Evolutionary conservation across 2,113 vertebrate species (phyloP).

Genomic region (Syngnathoides biaculeatus): DNA sequence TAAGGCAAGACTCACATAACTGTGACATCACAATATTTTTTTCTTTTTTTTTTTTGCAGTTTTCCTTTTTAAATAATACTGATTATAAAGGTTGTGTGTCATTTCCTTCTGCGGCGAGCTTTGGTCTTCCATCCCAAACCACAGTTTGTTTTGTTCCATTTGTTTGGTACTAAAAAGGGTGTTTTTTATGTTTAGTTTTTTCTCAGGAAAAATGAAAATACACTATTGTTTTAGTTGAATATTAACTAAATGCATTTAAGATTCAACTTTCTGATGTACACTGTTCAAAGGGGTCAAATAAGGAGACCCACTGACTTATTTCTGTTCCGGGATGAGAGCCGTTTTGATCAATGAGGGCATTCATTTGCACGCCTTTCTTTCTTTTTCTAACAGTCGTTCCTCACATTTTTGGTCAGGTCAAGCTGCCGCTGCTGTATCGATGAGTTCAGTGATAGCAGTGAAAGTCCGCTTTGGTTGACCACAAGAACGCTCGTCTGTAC

Average conservation of each 20-base stretch:
- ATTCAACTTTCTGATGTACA: slow-evolving; percentile 63
- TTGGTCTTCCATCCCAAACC: slow-evolving; percentile 76
- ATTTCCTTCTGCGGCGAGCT: slow-evolving; percentile 81
- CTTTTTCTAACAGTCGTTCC: slow-evolving; percentile 19
- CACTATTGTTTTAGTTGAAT: slow-evolving; percentile 43
- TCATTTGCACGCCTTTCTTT: slow-evolving; percentile 29
- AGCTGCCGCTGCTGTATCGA: slow-evolving; percentile 38
- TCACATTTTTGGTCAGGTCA: slow-evolving; percentile 41
- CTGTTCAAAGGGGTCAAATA: slow-evolving; percentile 43
- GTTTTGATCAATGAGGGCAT: slow-evolving; percentile 43
- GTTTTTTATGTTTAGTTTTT: background rate
- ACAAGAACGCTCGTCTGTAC: slow-evolving; percentile 55
- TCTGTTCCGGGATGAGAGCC: slow-evolving; percentile 27
- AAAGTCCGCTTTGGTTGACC: slow-evolving; percentile 51
- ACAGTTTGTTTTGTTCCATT: slow-evolving; percentile 48
- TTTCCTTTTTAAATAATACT: slow-evolving; percentile 73
- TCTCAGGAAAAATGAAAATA: slow-evolving; percentile 35
- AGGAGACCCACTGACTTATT: slow-evolving; percentile 32
- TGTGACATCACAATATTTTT: slow-evolving; percentile 77
- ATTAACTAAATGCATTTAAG: slow-evolving; percentile 55
- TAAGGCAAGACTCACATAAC: slow-evolving; percentile 90
- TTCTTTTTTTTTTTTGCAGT: slow-evolving; percentile 34
- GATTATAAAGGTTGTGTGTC: slow-evolving; percentile 73
- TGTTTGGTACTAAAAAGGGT: slow-evolving; percentile 27
- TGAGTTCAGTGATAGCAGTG: slow-evolving; percentile 41